phyloP scores from a whole-genome alignment of 2,113 vertebrate genomes.

The Salvelinus namaycush region DNA sequence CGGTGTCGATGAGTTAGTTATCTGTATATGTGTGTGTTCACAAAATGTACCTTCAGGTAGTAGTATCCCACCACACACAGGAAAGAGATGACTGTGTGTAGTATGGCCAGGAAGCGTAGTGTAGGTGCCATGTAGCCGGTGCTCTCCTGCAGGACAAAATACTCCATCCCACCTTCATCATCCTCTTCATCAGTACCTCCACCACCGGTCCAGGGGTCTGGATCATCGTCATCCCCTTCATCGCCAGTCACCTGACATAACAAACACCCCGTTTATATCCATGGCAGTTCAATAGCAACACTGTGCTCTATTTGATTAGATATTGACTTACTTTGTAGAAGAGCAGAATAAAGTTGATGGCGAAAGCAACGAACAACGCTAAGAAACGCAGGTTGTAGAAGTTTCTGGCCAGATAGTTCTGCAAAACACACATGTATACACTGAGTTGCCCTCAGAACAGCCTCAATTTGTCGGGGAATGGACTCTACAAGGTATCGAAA shows the following conservation, averaged over 20 bases:
- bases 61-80: conserved; percentile 97
- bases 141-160: conserved; percentile 95
- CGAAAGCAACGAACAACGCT: conserved; percentile 95
- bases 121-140: conserved; percentile 97
- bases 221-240: conserved; percentile 80
- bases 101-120: conserved; percentile 84
- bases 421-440: conserved; percentile 34
- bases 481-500: too few relatives aligned
- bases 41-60: conserved; percentile 85
- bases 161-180: conserved; percentile 87
- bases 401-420: conserved; percentile 97
- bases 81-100: conserved; percentile 95
- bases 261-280: neutral
- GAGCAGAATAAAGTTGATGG: conserved; percentile 98
- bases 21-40: neutral
- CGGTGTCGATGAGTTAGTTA: neutral
- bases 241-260: conserved; percentile 88
- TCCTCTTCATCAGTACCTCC: conserved; percentile 80
- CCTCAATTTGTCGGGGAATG: too few relatives aligned
- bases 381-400: conserved; percentile 98
- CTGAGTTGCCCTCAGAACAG: too few relatives aligned
- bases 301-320: neutral
- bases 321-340: conserved; percentile 91
- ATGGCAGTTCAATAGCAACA: neutral
- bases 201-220: conserved; percentile 85